Evolutionary conservation across 2,888 invertebrate species (phyloP), one percentile per base, ranked within the genome.

Genomic region (Chirona hameri): DNA sequence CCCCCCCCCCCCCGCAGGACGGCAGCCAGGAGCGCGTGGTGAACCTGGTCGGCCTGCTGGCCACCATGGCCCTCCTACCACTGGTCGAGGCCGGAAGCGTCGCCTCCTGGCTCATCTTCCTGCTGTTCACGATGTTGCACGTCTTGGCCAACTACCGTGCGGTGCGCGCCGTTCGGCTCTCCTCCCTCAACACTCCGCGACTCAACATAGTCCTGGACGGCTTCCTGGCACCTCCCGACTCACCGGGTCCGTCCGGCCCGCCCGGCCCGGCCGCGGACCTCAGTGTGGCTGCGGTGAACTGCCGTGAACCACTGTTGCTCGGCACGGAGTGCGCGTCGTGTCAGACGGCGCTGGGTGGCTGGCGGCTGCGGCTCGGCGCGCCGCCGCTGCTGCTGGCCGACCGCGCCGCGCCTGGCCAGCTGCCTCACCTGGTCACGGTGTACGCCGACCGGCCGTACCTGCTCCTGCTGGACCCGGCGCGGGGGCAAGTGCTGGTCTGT

Each of bases 21-120:
- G 94, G 96, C 12, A 97, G 97, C 84, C 99, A 99, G 90, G 99
- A 99, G 88, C 98, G 98, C 0, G 92, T 96, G 85, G 97, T 99
- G 24, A 98, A 98, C 89, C 90, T 98, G 79, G 88, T 94, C 69
- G 97, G 95, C 18, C 94, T 97, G 18, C 87, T 97, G 81, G 88
- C 92, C 82, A 96, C 95, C 82, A 90, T 98, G 81, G 88, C 93
- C 72, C 88, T 98, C 82, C 90, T 98, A 76, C 93, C 93, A 14
- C 85, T 89, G 85, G 91, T 93, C 85, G 91, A 90, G 88, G 90
- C 90, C 86, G 87, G 89, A 86, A 89, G 83, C 89, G 95, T 95
- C 84, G 90, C 92, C 85, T 91, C 94, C 79, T 92, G 95, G 90
- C 86, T 89, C n/a, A 87, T 96, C 83, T 97, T 95, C 88, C 86